A percentile compares a stretch with the other conserved stretches of the same genome.
phyloP scores from a whole-genome alignment of 2,113 vertebrate genomes.

The Lucifuga dentata region DNA sequence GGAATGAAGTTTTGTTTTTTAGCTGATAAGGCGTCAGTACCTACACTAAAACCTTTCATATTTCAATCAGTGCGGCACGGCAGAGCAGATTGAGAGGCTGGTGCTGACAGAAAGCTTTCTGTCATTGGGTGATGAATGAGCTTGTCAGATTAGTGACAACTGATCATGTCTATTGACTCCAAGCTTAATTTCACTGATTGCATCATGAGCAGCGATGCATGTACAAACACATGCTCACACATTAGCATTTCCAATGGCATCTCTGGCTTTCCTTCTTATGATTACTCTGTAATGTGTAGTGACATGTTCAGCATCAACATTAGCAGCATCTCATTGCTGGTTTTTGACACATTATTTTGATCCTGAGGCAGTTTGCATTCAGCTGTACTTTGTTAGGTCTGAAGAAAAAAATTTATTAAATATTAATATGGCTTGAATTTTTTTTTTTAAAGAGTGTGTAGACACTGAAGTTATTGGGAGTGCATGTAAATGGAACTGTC shows the following conservation, averaged over 20 bases:
- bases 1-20: constrained; percentile 5
- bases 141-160: constrained; percentile 78
- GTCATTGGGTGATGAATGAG: constrained; percentile 78
- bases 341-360: too few relatives aligned
- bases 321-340: not conserved
- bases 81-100: constrained; percentile 67
- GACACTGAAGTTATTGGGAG: constrained; percentile 15
- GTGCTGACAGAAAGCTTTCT: constrained; percentile 55
- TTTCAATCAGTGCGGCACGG: constrained; percentile 64
- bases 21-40: constrained; percentile 17
- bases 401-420: too few relatives aligned
- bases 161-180: constrained; percentile 79
- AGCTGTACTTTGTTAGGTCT: too few relatives aligned
- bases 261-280: not conserved
- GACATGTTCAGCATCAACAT: not conserved
- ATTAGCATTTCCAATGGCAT: constrained; percentile 45
- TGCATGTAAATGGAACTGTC: constrained; percentile 3
- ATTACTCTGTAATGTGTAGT: constrained; percentile 22
- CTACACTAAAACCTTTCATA: constrained; percentile 41
- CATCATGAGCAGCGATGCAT: constrained; percentile 62
- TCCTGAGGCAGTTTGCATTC: too few relatives aligned
- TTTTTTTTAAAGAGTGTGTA: not conserved
- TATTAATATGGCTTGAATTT: not conserved
- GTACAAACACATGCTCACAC: constrained; percentile 65
- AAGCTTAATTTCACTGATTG: constrained; percentile 76